Evolutionary conservation across 2,888 invertebrate species (phyloP).

Genomic region (Acrobasis suavella): DNA sequence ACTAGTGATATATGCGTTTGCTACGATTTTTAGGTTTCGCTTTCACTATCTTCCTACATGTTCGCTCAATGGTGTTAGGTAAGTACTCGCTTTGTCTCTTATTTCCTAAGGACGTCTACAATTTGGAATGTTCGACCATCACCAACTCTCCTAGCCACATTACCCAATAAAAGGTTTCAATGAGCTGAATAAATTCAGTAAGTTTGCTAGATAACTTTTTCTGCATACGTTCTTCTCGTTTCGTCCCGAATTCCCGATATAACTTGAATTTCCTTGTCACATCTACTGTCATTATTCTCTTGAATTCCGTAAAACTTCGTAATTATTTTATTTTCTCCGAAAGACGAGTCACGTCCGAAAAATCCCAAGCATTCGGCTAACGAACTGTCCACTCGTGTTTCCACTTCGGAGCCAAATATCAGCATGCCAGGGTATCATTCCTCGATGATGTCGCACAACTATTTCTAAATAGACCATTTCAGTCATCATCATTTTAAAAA

Average conservation of each 20-base stretch:
- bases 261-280: neutral
- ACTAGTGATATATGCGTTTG: too few species aligned
- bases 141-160: too few species aligned
- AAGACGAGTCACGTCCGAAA: constrained; percentile 7
- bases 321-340: neutral
- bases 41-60: too few species aligned
- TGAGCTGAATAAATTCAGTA: too few species aligned
- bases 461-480: constrained; percentile 12
- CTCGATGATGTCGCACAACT: constrained; percentile 11
- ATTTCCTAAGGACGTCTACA: too few species aligned
- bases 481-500: constrained; percentile 4
- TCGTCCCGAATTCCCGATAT: too few species aligned
- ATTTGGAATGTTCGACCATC: too few species aligned
- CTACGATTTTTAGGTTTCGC: too few species aligned
- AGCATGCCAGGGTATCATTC: constrained; percentile 15
- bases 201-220: neutral
- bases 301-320: constrained; percentile 1
- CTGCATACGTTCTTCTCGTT: neutral
- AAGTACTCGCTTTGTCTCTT: too few species aligned
- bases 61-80: too few species aligned
- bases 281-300: neutral
- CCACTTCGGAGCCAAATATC: constrained; percentile 10
- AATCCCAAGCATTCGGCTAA: constrained; percentile 5
- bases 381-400: constrained; percentile 18
- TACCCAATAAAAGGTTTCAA: too few species aligned